A percentile compares a stretch with the other conserved stretches of the same genome.
Conservation (phyloP, 2,888 invertebrate species). For the Sialis fuliginosa region DNA sequence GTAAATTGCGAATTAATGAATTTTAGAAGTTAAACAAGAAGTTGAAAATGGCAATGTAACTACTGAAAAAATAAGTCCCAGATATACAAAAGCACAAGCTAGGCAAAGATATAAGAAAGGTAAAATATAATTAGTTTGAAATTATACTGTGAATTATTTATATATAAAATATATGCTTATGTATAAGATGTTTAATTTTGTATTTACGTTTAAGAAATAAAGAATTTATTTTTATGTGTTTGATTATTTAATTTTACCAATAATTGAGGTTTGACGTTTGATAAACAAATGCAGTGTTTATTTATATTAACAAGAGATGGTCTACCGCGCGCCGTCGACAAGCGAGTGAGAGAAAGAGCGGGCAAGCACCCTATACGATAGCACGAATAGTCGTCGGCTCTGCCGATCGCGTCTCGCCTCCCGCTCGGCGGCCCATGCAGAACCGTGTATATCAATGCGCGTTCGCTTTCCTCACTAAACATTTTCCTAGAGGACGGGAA, state of each 20-base stretch:
- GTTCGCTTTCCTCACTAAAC: conserved; percentile 27
- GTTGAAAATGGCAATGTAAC: conserved; percentile 11
- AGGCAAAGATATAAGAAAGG: conserved; percentile 58
- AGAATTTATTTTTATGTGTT: neutral
- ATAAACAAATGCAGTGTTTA: no score
- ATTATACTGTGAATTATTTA: neutral
- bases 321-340: no score
- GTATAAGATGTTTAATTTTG: neutral
- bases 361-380: no score
- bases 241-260: neutral
- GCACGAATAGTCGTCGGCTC: no score
- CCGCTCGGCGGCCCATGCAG: conserved; percentile 14
- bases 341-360: no score
- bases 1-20: conserved; percentile 10
- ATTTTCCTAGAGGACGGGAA: conserved; percentile 31
- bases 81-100: conserved; percentile 60
- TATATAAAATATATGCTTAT: neutral
- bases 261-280: neutral
- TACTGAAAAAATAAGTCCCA: conserved; percentile 21
- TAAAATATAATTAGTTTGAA: conserved; percentile 30
- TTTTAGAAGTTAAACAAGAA: neutral
- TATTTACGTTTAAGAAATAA: neutral
- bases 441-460: conserved; percentile 26
- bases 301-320: no score
- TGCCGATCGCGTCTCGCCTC: neutral